A percentile compares a stretch with the other conserved stretches of the same genome.
phyloP scores from a whole-genome alignment of 2,113 vertebrate species.

The Dasypus novemcinctus region DNA sequence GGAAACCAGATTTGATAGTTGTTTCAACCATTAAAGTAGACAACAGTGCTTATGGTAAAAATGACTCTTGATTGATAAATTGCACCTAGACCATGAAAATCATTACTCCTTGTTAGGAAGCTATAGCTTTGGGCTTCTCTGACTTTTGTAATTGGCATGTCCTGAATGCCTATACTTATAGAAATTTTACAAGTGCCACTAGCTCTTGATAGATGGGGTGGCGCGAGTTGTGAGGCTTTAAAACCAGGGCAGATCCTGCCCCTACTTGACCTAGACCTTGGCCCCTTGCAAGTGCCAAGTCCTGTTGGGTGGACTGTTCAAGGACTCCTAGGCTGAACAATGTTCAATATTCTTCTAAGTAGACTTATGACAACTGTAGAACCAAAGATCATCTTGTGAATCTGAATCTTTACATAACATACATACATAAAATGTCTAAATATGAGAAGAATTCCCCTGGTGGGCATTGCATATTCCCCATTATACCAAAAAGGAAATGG shows the following conservation, averaged over 20 bases:
- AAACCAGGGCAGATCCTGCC: neutral
- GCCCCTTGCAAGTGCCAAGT: neutral
- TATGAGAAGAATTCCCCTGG: neutral
- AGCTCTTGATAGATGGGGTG: neutral
- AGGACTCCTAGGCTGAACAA: neutral
- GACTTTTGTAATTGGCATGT: neutral
- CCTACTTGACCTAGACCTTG: neutral
- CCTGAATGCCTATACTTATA: neutral
- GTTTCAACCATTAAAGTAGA: neutral
- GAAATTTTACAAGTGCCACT: neutral
- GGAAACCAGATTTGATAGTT: neutral
- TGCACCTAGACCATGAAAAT: neutral
- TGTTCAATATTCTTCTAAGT: neutral
- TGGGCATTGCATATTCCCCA: neutral
- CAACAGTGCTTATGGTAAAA: neutral
- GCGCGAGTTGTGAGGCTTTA: neutral
- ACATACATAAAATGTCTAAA: no score
- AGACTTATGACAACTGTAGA: neutral
- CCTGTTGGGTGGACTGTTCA: neutral
- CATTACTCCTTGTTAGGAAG: neutral
- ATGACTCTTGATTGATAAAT: neutral
- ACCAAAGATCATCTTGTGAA: neutral
- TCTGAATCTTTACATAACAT: neutral
- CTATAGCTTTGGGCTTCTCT: neutral
- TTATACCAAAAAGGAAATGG: neutral